Percentiles rank a stretch among this genome's conserved stretches.
Evolutionary conservation across 2,113 vertebrate genomes (phyloP).

Genomic region (Albula goreensis): DNA sequence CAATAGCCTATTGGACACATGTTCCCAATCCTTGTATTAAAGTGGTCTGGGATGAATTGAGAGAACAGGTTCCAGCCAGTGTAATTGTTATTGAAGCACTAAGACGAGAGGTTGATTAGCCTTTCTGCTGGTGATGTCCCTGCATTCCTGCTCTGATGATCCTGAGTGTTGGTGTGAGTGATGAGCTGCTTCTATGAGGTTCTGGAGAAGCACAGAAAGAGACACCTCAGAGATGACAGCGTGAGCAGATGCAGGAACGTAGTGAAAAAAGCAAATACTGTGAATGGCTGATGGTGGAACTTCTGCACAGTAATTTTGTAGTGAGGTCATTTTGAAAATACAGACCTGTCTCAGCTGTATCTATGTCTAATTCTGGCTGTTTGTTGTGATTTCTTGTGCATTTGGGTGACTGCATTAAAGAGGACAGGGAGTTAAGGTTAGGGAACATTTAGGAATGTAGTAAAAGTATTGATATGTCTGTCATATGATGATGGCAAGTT

Average conservation of each 20-base stretch:
- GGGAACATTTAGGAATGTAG: not conserved
- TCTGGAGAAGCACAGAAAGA: not conserved
- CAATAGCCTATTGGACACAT: no score
- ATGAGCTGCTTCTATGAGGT: not conserved
- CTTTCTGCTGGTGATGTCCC: not conserved
- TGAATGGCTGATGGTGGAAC: not conserved
- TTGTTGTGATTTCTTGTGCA: not conserved
- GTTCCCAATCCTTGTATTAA: no score
- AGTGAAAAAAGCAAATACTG: not conserved
- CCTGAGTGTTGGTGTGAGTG: conserved; percentile 10
- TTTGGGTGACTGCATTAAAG: not conserved
- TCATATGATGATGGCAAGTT: not conserved
- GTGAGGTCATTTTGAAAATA: not conserved
- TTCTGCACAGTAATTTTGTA: not conserved
- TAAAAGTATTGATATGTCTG: not conserved
- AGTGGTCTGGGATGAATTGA: not conserved
- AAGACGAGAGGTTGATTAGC: not conserved
- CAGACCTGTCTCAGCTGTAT: not conserved
- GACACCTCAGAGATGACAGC: not conserved
- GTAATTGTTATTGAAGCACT: not conserved
- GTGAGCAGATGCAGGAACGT: not conserved
- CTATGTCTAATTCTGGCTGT: not conserved
- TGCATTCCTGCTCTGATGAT: not conserved
- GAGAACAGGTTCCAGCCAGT: not conserved
- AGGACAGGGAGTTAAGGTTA: not conserved